Conservation (phyloP, 2,888 invertebrate genomes). For the Automeris io region DNA sequence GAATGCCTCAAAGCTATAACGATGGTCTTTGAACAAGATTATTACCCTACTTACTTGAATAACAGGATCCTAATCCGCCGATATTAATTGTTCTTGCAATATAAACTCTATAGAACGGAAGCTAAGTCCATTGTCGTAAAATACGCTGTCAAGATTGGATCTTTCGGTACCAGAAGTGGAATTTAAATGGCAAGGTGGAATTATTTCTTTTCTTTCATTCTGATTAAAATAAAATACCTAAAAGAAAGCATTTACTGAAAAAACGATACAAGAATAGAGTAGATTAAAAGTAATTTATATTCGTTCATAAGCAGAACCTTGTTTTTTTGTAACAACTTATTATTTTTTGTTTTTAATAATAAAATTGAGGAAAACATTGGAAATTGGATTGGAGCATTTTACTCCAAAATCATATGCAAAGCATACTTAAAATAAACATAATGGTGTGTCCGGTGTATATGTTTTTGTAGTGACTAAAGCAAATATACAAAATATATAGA, state of each 20-base stretch:
- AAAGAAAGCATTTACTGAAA: conserved; percentile 13
- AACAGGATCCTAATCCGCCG: conserved; percentile 23
- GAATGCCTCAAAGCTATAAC: conserved; percentile 21
- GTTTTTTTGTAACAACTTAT: conserved; percentile 1
- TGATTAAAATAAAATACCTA: conserved; percentile 18
- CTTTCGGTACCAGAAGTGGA: conserved; percentile 12
- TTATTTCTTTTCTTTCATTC: conserved; percentile 19
- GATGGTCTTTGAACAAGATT: conserved; percentile 29
- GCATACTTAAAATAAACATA: too few relatives aligned
- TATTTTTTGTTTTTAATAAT: too few relatives aligned
- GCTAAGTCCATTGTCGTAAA: conserved; percentile 15
- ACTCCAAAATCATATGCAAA: too few relatives aligned
- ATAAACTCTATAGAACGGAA: conserved; percentile 12
- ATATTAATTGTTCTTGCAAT: conserved; percentile 11
- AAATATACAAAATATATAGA: too few relatives aligned
- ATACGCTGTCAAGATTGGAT: conserved; percentile 10
- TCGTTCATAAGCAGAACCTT: too few relatives aligned
- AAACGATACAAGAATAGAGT: neutral
- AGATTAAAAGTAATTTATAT: conserved; percentile 7
- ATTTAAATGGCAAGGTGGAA: conserved; percentile 15
- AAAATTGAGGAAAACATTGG: too few relatives aligned
- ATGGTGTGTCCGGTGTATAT: too few relatives aligned
- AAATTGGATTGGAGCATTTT: too few relatives aligned
- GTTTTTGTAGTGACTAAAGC: too few relatives aligned
- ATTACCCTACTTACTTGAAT: conserved; percentile 26